Base-by-base conservation (phyloP, 2,888 invertebrate genomes). In the Drosophila birchii region DNA sequence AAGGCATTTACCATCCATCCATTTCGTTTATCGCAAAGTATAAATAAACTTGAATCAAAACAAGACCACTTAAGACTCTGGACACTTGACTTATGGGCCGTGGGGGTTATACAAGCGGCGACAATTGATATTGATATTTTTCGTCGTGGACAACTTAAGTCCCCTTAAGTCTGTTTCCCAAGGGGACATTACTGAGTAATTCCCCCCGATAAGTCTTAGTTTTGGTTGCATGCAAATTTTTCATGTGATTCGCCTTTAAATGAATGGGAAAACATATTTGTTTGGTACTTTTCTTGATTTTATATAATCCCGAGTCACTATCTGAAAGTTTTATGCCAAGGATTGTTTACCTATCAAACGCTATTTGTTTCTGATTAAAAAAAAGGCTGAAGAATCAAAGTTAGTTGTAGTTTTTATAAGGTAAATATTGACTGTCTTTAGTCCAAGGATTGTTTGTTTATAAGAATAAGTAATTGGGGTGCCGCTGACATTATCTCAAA, bases 1-100 rank as follows among this genome's bases (percentile, higher is more conserved):
- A 20, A 14, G 23, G 23, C 26, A 39, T 29, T 44, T 53, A 11
- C 51, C 36, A 57, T 47, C 75, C 85, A 86, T 83, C 81, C 81
- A 84, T 83, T 81, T 53, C 61, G 84, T 84, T 83, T 81, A 79
- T 84, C 79, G 66, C 60, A 47, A 72, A 79, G 68, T 79, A 77
- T 75, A 84, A 81, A 78, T 75, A 81, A 67, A 76, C 67, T 75
- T 78, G 74, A 73, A 64, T 55, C 74, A 58, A 55, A 86, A 77
- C 63, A 86, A 79, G 71, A 67, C 71, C 82, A 81, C 79, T 86
- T 81, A 70, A 86, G 71, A 66, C 67, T 20, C 57, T 53, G 56
- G 64, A 59, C 81, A 82, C 82, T 82, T 81, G 76, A 63, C 76
- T 78, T 76, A 62, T 64, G 67, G 64, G 73, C 43, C 68, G 56